A percentile compares a stretch with the other conserved stretches of the same genome.
Evolutionary conservation across 1,140 invertebrate genomes (phyloP).

Genomic region (Xylocopa sonorina): DNA sequence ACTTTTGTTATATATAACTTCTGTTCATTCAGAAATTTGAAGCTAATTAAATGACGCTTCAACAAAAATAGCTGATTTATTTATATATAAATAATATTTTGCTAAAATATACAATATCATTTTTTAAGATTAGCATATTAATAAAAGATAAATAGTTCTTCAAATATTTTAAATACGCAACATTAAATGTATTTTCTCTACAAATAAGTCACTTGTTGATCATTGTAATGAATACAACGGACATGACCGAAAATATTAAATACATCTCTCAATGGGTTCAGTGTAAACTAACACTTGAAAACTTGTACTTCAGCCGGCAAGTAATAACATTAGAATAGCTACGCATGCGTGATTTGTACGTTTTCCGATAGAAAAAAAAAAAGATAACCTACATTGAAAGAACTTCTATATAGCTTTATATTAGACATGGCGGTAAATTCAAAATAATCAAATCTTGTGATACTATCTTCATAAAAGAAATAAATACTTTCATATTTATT

Average conservation of each 20-base stretch:
- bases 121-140: too few species aligned
- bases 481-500: too few species aligned
- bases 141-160: neutral
- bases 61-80: neutral
- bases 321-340: neutral
- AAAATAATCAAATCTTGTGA: neutral
- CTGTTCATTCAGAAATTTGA: neutral
- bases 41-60: neutral
- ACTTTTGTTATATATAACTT: conserved; percentile 9
- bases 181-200: neutral
- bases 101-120: neutral
- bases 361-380: neutral
- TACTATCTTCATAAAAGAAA: too few species aligned
- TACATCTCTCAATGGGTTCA: neutral
- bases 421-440: neutral
- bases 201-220: neutral
- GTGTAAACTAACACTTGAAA: conserved; percentile 1
- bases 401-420: neutral
- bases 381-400: neutral
- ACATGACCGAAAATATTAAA: neutral
- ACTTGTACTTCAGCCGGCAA: conserved; percentile 8
- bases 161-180: neutral
- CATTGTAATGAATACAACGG: neutral
- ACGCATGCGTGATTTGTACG: conserved; percentile 25
- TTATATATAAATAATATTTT: neutral